These are phyloP conservation scores for Pseudopleuronectes americanus DNA, from an alignment of 2,797 vertebrate species.

Conservation along the genomic window DNA sequence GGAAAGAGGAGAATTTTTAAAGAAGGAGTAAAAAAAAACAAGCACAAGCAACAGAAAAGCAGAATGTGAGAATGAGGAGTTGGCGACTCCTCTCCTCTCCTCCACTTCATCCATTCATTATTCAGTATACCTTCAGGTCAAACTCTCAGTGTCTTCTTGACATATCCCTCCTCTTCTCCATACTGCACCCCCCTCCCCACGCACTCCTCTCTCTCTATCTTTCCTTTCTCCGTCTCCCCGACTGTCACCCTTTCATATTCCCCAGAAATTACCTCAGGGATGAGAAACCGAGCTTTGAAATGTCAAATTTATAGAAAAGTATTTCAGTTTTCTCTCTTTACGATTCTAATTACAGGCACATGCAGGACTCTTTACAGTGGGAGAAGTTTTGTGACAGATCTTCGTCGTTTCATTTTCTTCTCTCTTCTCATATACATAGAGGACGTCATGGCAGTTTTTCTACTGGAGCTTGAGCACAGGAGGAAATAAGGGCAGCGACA, in stretches of 20 bases:
- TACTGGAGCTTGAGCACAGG: not conserved
- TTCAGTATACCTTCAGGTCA: conserved; percentile 77
- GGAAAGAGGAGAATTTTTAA: not conserved
- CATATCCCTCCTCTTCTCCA: conserved; percentile 46
- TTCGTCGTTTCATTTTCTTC: not conserved
- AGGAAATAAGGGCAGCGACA: not conserved
- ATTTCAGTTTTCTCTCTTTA: not conserved
- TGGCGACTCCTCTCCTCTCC: conserved; percentile 29
- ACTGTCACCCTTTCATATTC: conserved; percentile 60
- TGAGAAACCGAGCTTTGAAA: conserved; percentile 50
- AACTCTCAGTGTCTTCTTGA: conserved; percentile 69
- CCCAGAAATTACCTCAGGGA: conserved; percentile 52
- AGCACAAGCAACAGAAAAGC: conserved; percentile 6
- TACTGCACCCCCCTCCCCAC: conserved; percentile 39
- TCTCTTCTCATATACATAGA: not conserved
- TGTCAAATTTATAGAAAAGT: conserved; percentile 50
- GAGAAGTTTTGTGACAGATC: conserved; percentile 1
- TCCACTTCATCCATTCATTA: conserved; percentile 68
- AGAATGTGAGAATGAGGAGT: conserved; percentile 28
- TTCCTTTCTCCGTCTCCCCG: conserved; percentile 43
- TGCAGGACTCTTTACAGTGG: not conserved
- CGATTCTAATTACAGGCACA: conserved; percentile 51
- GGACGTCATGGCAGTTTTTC: not conserved
- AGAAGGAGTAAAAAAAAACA: conserved; percentile 18
- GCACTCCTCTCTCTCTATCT: conserved; percentile 23